Evolutionary conservation across 2,113 vertebrate genomes (phyloP), one percentile per base, ranked within the genome.

Genomic region (Pedionomus torquatus): DNA sequence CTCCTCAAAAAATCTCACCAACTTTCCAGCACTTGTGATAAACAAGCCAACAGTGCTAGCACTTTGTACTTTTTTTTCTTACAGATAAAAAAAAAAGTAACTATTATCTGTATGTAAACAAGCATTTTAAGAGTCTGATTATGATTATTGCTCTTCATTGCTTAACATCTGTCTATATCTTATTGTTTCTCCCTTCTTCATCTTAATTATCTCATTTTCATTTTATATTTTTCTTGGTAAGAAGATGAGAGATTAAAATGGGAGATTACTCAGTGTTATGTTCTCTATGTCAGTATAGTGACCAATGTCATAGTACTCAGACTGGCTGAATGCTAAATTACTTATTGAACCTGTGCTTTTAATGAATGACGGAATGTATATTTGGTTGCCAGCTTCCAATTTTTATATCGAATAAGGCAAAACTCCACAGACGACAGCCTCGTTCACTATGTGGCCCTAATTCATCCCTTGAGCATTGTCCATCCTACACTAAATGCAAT

Each of bases 1-100:
- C 2, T 3, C 11, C 5, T 44, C 14, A 61, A 55, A 60, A 30
- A 24, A 1, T 30, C 19, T 0, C 3, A 4, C 7, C 6, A 39
- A 26, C 2, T 60, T 69, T 21, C 24, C 39, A 90, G 28, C 1
- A 3, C 7, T 79, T 51, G 25, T 9, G 11, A 4, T 11, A 46
- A 61, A 78, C 26, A 11, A 86, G 37, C 8, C 8, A 78, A 35
- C 4, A 30, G 2, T 24, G 4, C 4, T 61, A 61, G 14, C 17
- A 74, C 70, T 60, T 13, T 9, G 7, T 17, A 39, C 14, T 63
- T 64, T 39, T 49, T 69, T 76, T 95, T 83, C 17, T 51, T 74
- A 48, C 1, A 43, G 33, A 28, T 8, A 46, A 39, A 78, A 65
- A 44, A 35, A 17, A 41, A 54, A 35, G 25, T 4, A 20, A 35